Evolutionary conservation across 2,888 invertebrate genomes (phyloP).

Genomic region (Nineta flava): DNA sequence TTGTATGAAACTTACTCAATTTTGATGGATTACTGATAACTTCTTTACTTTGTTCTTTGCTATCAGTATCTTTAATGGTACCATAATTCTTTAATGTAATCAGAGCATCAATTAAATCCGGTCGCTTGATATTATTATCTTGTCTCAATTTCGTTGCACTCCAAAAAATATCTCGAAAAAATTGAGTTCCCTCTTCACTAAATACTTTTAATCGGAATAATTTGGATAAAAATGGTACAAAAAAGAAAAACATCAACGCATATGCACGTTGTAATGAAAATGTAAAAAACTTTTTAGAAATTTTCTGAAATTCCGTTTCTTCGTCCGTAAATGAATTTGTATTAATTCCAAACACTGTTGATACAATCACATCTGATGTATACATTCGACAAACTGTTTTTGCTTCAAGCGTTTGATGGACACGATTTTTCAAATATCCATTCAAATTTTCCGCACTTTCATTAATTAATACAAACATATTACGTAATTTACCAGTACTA

Average conservation of each 20-base stretch:
- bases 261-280: conserved; percentile 21
- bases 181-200: conserved; percentile 20
- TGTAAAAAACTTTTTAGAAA: conserved; percentile 28
- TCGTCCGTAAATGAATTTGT: conserved; percentile 27
- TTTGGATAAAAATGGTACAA: conserved; percentile 25
- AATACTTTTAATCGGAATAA: conserved; percentile 25
- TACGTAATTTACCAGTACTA: conserved; percentile 30
- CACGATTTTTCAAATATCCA: neutral
- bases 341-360: conserved; percentile 30
- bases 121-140: conserved; percentile 22
- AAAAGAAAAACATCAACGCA: conserved; percentile 26
- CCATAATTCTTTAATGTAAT: no score
- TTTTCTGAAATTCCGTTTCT: conserved; percentile 23
- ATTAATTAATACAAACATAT: conserved; percentile 27
- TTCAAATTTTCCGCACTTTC: conserved; percentile 14
- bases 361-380: conserved; percentile 29
- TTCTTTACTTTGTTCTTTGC: no score
- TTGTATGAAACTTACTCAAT: no score
- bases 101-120: conserved; percentile 31
- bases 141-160: conserved; percentile 27
- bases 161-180: conserved; percentile 26
- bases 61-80: no score
- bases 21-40: no score
- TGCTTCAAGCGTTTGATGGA: conserved; percentile 16
- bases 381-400: conserved; percentile 15